A percentile compares a stretch with the other conserved stretches of the same genome.
Evolutionary conservation across 2,888 invertebrate genomes (phyloP).

Genomic region (Phyllotreta striolata): DNA sequence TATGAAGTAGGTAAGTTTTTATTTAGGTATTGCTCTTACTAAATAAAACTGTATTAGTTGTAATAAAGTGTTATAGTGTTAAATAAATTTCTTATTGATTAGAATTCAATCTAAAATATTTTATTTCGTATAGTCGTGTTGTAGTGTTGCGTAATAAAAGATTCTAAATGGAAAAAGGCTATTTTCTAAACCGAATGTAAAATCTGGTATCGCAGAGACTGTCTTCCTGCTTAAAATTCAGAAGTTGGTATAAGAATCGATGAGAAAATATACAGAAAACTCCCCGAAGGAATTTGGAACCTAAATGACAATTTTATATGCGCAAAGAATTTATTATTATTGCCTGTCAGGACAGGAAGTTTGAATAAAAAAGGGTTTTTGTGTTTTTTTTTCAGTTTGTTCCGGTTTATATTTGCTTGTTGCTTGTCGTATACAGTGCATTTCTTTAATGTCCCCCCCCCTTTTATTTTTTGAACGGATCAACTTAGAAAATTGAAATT

Average conservation of each 20-base stretch:
- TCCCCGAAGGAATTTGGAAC: constrained; percentile 36
- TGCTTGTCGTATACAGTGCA: constrained; percentile 21
- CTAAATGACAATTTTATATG: constrained; percentile 41
- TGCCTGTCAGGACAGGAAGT: constrained; percentile 27
- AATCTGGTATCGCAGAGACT: constrained; percentile 14
- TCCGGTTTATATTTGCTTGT: constrained; percentile 20
- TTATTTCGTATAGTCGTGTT: background rate
- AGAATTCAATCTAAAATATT: too few relatives aligned
- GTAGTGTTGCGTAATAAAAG: constrained; percentile 1
- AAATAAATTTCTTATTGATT: too few relatives aligned
- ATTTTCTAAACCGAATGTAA: constrained; percentile 4
- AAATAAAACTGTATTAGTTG: too few relatives aligned
- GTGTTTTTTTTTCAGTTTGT: constrained; percentile 24
- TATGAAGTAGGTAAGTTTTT: too few relatives aligned
- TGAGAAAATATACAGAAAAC: constrained; percentile 37
- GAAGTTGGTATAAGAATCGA: constrained; percentile 35
- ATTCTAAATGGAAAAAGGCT: constrained; percentile 1
- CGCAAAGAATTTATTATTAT: constrained; percentile 38
- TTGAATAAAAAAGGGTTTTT: constrained; percentile 30
- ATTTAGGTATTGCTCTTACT: too few relatives aligned
- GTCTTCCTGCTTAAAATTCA: constrained; percentile 41
- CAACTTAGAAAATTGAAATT: too few relatives aligned
- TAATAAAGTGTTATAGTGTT: too few relatives aligned
- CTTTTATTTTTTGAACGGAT: too few relatives aligned
- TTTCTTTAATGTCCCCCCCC: too few relatives aligned